These are phyloP conservation scores for Tiphia femorata DNA, from an alignment of 2,888 invertebrate genomes.

Conservation along the genomic window DNA sequence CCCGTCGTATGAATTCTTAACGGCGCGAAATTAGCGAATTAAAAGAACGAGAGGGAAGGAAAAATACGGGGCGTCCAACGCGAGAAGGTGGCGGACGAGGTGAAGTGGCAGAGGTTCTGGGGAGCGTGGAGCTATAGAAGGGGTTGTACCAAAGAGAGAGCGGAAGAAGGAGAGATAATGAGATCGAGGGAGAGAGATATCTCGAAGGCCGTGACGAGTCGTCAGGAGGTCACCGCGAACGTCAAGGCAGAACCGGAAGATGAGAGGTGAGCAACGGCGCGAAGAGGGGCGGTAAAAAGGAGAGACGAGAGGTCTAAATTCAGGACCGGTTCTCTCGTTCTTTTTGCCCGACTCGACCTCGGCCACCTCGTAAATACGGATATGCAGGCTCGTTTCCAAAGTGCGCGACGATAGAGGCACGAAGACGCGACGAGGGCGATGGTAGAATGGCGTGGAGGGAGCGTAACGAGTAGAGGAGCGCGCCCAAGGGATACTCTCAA, in stretches of 20 bases:
- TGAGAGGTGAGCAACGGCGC: slow-evolving; percentile 3
- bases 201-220: slow-evolving; percentile 6
- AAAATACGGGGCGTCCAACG: too few species aligned
- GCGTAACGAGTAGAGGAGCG: neutral
- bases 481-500: neutral
- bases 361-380: slow-evolving; percentile 38
- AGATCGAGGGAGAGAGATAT: slow-evolving; percentile 8
- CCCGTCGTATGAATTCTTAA: slow-evolving; percentile 66
- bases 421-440: neutral
- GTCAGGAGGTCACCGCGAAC: slow-evolving; percentile 26
- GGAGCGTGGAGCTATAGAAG: slow-evolving; percentile 7
- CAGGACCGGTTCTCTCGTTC: slow-evolving; percentile 9
- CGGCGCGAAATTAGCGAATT: slow-evolving; percentile 66
- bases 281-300: slow-evolving; percentile 15
- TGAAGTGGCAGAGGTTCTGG: neutral
- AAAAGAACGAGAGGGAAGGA: slow-evolving; percentile 56
- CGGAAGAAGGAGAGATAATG: slow-evolving; percentile 8
- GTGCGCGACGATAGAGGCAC: slow-evolving; percentile 2
- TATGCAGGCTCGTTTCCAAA: slow-evolving; percentile 28
- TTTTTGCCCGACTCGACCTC: slow-evolving; percentile 9
- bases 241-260: slow-evolving; percentile 22
- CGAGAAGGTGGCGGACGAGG: slow-evolving; percentile 11
- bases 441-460: neutral
- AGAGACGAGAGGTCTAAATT: slow-evolving; percentile 20
- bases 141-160: slow-evolving; percentile 2